These are phyloP conservation scores for Criorhina ranunculi DNA, from an alignment of 2,888 invertebrate genomes.

Conservation along the genomic window DNA sequence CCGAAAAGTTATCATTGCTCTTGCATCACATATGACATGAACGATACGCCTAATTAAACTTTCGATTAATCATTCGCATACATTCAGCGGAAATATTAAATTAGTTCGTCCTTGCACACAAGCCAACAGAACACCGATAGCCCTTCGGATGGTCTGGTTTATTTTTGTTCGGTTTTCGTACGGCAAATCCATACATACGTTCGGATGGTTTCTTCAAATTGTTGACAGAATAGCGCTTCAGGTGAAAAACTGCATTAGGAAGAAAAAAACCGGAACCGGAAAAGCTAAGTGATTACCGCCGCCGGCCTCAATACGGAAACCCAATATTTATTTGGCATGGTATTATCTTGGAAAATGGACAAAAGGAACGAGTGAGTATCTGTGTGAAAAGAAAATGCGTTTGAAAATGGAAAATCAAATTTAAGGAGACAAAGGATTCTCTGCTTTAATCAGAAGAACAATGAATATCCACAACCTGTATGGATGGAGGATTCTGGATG, in stretches of 20 bases:
- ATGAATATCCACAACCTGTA: background rate
- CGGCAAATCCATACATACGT: background rate
- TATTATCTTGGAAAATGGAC: slow-evolving; percentile 36
- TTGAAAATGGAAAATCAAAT: no score
- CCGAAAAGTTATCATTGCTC: slow-evolving; percentile 73
- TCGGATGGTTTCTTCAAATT: background rate
- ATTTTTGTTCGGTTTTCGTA: background rate
- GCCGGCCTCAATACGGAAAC: slow-evolving; percentile 45
- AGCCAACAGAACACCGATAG: background rate
- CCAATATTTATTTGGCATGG: slow-evolving; percentile 55
- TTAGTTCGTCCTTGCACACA: slow-evolving; percentile 33
- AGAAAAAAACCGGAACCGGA: slow-evolving; percentile 30
- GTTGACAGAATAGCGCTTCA: slow-evolving; percentile 22
- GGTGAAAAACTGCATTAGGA: slow-evolving; percentile 62
- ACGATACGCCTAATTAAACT: slow-evolving; percentile 77
- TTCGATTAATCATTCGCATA: slow-evolving; percentile 77
- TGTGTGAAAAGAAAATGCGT: slow-evolving; percentile 21
- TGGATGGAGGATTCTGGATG: slow-evolving; percentile 28
- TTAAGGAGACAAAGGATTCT: no score
- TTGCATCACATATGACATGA: slow-evolving; percentile 71
- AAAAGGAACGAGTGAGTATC: slow-evolving; percentile 19
- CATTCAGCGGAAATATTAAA: slow-evolving; percentile 71
- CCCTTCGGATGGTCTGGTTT: slow-evolving; percentile 1
- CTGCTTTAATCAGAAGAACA: slow-evolving; percentile 5
- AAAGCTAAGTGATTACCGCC: slow-evolving; percentile 52